phyloP scores from a whole-genome alignment of 2,797 vertebrate species.

The Cephalopachus bancanus region DNA sequence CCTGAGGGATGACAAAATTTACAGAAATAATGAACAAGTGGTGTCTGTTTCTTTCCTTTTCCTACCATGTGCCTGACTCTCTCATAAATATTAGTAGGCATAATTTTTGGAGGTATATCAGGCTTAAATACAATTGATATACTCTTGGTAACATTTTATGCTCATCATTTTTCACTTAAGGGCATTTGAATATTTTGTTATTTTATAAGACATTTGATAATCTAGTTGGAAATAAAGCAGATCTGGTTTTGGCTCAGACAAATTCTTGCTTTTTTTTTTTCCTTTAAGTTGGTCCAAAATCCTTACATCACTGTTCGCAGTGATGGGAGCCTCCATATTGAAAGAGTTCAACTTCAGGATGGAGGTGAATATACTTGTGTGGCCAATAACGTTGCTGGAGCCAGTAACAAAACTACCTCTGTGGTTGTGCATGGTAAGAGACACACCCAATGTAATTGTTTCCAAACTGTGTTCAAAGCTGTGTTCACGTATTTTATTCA shows the following conservation, averaged over 20 bases:
- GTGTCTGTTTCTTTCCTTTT: not conserved
- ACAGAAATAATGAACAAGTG: not conserved
- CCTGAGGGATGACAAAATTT: not conserved
- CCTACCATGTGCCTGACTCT: not conserved
- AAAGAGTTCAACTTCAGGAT: slow-evolving; percentile 94
- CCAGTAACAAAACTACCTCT: slow-evolving; percentile 93
- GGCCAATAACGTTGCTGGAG: slow-evolving; percentile 94
- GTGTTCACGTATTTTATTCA: slow-evolving; percentile 20
- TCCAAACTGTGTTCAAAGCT: not conserved
- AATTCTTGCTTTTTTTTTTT: slow-evolving; percentile 29
- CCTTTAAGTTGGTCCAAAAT: slow-evolving; percentile 92
- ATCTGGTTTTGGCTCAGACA: not conserved
- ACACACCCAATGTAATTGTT: not conserved
- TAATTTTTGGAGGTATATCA: not conserved
- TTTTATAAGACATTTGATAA: slow-evolving; percentile 46
- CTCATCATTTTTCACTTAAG: not conserved
- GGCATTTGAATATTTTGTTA: slow-evolving; percentile 40
- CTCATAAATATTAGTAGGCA: not conserved
- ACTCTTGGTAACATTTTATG: not conserved
- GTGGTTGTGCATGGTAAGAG: slow-evolving; percentile 94
- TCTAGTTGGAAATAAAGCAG: not conserved
- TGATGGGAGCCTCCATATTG: slow-evolving; percentile 97
- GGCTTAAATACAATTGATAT: not conserved
- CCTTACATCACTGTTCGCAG: slow-evolving; percentile 93
- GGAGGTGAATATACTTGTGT: slow-evolving; percentile 95